These are phyloP conservation scores for Carlito syrichta DNA, from an alignment of 2,113 vertebrate species.

Conservation along the genomic window DNA sequence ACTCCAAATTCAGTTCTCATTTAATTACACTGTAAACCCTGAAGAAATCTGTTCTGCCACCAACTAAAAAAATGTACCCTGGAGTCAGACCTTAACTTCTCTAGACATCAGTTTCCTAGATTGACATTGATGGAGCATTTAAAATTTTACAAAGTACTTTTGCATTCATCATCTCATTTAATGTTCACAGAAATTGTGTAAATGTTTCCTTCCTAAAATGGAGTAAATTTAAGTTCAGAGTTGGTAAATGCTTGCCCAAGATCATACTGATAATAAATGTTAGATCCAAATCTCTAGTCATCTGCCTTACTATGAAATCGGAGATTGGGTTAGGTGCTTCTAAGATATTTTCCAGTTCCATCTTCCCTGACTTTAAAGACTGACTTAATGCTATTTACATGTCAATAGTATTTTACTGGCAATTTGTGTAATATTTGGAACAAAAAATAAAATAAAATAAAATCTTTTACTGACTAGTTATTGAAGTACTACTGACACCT, in stretches of 20 bases:
- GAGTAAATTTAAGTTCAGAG: not conserved
- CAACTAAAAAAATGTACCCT: not conserved
- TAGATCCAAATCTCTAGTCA: not conserved
- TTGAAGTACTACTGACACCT: not conserved
- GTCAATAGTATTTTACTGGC: not conserved
- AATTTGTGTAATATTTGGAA: not conserved
- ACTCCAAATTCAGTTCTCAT: not conserved
- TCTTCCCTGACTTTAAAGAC: not conserved
- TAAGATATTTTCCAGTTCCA: not conserved
- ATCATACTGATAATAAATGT: not conserved
- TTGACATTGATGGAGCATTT: not conserved
- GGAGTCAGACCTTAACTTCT: not conserved
- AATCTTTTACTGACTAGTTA: not conserved
- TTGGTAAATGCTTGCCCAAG: not conserved
- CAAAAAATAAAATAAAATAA: not conserved
- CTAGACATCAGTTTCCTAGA: not conserved
- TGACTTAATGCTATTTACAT: not conserved
- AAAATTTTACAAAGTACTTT: not conserved
- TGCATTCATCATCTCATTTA: not conserved
- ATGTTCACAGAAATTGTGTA: not conserved
- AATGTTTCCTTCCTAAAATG: not conserved
- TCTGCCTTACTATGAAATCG: not conserved
- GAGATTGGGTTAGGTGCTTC: not conserved
- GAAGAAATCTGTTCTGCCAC: not conserved
- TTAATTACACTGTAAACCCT: not conserved